These are phyloP conservation scores for Dicerorhinus sumatrensis DNA, from an alignment of 2,113 vertebrate genomes.

Conservation along the genomic window DNA sequence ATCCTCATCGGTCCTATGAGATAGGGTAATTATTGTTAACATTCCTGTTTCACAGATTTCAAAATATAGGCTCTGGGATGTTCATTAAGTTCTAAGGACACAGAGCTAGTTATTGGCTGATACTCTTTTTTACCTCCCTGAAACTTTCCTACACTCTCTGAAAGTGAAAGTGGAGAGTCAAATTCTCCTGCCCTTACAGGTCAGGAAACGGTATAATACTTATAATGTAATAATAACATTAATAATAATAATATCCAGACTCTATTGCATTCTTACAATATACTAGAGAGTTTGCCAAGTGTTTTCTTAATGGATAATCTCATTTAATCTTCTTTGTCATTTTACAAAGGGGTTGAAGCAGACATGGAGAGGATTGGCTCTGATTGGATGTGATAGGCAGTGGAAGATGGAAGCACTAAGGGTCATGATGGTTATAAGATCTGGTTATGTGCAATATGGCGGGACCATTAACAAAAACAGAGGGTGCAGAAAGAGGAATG, in stretches of 20 bases:
- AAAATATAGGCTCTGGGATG: background rate
- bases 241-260: background rate
- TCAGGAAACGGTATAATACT: constrained; percentile 1
- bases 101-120: background rate
- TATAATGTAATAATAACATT: background rate
- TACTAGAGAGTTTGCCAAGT: background rate
- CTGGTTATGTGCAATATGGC: background rate
- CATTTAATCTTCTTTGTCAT: background rate
- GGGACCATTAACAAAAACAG: background rate
- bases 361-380: background rate
- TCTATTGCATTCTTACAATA: background rate
- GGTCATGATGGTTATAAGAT: background rate
- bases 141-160: background rate
- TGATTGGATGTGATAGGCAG: background rate
- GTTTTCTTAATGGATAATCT: background rate
- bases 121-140: background rate
- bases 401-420: background rate
- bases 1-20: background rate
- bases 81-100: background rate
- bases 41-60: background rate
- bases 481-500: background rate
- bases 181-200: background rate
- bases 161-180: constrained; percentile 9
- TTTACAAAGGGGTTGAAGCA: background rate
- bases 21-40: background rate